Conservation (phyloP, 2,797 vertebrate genomes). For the Gallirallus australis region DNA sequence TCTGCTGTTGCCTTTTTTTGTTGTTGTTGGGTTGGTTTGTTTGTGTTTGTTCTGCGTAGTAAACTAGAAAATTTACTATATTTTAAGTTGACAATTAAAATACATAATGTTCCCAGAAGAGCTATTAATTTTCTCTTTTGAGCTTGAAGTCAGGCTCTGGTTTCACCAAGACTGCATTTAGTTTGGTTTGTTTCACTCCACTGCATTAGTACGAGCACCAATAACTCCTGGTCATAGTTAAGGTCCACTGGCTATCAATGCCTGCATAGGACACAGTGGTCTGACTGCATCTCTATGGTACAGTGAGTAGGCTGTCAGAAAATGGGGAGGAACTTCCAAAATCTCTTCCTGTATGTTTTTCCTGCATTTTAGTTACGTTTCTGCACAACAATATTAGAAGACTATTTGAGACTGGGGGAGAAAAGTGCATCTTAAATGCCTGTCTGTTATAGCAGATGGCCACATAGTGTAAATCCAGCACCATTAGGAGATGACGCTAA, state of each 20-base stretch:
- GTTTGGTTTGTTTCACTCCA: background rate
- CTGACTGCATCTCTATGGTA: background rate
- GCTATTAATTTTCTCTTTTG: background rate
- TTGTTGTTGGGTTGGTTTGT: no score
- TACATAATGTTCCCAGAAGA: background rate
- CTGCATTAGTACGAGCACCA: background rate
- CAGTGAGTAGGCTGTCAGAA: background rate
- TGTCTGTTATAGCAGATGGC: background rate
- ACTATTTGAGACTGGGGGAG: background rate
- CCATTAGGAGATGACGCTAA: background rate
- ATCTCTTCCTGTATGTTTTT: background rate
- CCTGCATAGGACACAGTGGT: background rate
- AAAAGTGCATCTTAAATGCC: background rate
- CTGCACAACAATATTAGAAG: background rate
- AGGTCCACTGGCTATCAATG: background rate
- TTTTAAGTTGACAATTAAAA: background rate
- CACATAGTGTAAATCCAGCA: background rate
- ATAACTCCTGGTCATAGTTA: background rate
- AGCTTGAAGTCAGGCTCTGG: background rate
- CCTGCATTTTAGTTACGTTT: background rate
- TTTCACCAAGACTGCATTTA: background rate
- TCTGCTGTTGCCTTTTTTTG: background rate
- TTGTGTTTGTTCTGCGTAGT: background rate
- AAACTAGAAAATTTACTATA: background rate
- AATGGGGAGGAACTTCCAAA: background rate